These are phyloP conservation scores for Muscidifurax raptorellus DNA, from an alignment of 1,140 invertebrate species.

Conservation along the genomic window DNA sequence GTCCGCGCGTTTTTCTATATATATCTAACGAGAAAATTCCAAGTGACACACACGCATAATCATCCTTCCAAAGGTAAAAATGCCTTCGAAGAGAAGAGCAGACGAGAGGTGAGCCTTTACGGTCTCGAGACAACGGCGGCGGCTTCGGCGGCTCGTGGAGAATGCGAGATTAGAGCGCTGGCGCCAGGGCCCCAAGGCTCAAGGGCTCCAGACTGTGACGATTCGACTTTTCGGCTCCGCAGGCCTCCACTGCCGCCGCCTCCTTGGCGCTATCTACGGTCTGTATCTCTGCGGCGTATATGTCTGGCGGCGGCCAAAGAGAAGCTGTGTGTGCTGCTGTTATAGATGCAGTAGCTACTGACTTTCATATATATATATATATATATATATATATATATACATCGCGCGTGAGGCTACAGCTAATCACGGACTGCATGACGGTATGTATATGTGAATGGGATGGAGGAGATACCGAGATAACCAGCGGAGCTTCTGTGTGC, in stretches of 20 bases:
- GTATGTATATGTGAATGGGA: not conserved
- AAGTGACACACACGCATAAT: constrained; percentile 5
- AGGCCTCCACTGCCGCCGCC: not conserved
- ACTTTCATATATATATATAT: not conserved
- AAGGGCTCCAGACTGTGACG: constrained; percentile 48
- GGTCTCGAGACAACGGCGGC: not conserved
- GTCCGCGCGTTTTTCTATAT: not conserved
- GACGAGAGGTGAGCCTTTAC: not conserved
- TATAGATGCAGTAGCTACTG: constrained; percentile 4
- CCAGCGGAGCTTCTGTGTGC: not conserved
- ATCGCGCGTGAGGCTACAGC: not conserved
- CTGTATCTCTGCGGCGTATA: not conserved
- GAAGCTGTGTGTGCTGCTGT: not conserved
- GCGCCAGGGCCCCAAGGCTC: constrained; percentile 32
- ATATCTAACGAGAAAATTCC: not conserved
- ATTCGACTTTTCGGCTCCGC: constrained; percentile 45
- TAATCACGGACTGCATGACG: not conserved
- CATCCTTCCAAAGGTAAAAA: not conserved
- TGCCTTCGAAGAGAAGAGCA: not conserved
- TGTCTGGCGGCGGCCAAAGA: not conserved
- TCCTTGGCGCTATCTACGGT: not conserved
- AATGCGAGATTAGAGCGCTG: constrained; percentile 48
- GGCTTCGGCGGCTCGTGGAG: constrained; percentile 14
- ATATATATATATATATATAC: not conserved
- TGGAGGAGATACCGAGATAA: not conserved